Conservation (phyloP, 2,797 vertebrate species). For the Chromis chromis region DNA sequence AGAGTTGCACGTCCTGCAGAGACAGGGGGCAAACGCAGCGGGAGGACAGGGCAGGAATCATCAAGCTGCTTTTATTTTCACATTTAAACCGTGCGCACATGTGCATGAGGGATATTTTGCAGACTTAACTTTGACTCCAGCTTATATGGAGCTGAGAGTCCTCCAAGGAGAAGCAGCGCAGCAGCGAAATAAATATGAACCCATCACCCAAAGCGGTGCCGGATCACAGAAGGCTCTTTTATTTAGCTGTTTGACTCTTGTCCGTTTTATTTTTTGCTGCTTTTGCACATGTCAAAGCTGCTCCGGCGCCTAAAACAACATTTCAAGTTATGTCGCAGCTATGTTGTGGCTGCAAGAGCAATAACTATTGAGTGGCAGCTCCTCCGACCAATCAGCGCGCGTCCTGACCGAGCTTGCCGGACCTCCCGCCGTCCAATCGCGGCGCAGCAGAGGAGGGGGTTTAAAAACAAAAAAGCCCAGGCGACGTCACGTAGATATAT, state of each 20-base stretch:
- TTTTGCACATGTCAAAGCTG: conserved; percentile 21
- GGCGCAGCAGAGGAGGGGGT: conserved; percentile 67
- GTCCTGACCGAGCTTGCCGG: conserved; percentile 23
- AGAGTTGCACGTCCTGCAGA: conserved; percentile 52
- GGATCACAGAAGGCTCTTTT: background rate
- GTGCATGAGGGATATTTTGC: conserved; percentile 15
- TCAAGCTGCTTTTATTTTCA: background rate
- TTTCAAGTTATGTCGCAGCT: conserved; percentile 83
- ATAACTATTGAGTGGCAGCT: conserved; percentile 83
- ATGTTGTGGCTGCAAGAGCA: conserved; percentile 79
- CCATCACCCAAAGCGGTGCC: background rate
- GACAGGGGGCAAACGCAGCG: conserved; percentile 34
- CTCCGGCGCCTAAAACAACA: conserved; percentile 56
- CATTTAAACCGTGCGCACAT: background rate
- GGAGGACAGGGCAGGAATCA: background rate
- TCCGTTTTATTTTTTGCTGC: too few relatives aligned
- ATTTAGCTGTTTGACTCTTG: background rate
- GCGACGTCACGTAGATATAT: conserved; percentile 72
- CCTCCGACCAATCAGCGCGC: conserved; percentile 76
- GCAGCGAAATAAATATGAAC: background rate
- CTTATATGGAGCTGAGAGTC: conserved; percentile 15
- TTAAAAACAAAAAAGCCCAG: conserved; percentile 44
- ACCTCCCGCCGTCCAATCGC: conserved; percentile 72
- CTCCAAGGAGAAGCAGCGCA: conserved; percentile 20
- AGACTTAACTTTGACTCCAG: conserved; percentile 41